Conservation (phyloP, 1,140 invertebrate genomes). For the Trinorchestia longiramus region DNA sequence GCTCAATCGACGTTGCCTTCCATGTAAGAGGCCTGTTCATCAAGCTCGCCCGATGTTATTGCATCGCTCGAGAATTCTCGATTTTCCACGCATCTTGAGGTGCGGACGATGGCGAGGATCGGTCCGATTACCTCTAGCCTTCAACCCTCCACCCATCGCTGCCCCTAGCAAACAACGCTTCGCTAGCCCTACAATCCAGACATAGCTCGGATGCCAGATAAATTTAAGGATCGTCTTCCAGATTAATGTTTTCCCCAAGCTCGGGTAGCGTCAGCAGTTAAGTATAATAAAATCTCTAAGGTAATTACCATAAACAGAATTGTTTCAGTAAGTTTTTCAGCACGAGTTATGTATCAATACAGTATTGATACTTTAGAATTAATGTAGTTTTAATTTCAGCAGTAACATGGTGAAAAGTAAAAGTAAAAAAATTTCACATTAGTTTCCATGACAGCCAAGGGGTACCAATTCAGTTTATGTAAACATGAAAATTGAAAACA, state of each 20-base stretch:
- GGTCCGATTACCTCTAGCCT: neutral
- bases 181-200: neutral
- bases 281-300: neutral
- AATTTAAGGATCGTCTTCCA: neutral
- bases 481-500: no score
- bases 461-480: no score
- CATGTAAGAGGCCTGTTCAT: constrained; percentile 21
- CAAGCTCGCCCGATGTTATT: constrained; percentile 47
- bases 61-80: constrained; percentile 11
- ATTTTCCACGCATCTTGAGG: constrained; percentile 21
- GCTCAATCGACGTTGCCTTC: constrained; percentile 20
- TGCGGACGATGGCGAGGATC: constrained; percentile 10
- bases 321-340: neutral
- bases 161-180: neutral
- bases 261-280: neutral
- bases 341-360: neutral
- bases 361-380: neutral
- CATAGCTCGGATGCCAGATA: neutral
- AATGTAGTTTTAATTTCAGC: no score
- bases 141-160: neutral
- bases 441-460: no score
- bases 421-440: no score
- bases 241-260: neutral
- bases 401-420: no score
- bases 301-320: neutral